Evolutionary conservation across 2,113 vertebrate genomes (phyloP), one percentile per base, ranked within the genome.

Genomic region (Cichladusa arquata): DNA sequence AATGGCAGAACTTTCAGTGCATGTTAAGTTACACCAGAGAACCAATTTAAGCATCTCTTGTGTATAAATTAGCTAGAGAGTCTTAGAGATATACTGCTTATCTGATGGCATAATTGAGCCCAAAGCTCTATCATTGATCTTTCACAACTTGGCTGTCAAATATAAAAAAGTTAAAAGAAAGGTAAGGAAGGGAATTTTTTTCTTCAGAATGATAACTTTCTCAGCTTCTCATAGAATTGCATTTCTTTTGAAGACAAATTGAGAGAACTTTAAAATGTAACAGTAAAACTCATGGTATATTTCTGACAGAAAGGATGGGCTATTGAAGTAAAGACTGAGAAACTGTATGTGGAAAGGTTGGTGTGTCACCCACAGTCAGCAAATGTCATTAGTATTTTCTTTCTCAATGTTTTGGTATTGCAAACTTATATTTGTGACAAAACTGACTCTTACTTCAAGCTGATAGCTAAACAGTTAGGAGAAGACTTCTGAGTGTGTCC

Each of bases 21-120:
- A 90, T 93, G 79, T 62, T 94, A 95, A 93, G 79, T 86, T 92
- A 83, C 79, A 88, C 81, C 80, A 77, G 85, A 91, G 58, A 94
- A 82, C 33, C n/a, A 93, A 81, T 94, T 97, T 94, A 81, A 93
- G 65, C 53, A 91, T 92, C 91, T 92, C 91, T 90, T 84, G 84
- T 91, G 84, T 97, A 96, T 93, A 97, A 95, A 96, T 93, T 95
- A 96, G 53, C 86, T 94, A 81, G 77, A 95, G 91, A 95, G 12
- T 78, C 93, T 89, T 81, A 81, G 48, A 93, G 28, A 76, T 79
- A 81, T 36, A 67, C 40, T 78, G 24, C 84, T 93, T 87, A 76
- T 93, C 83, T 91, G 86, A 87, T 85, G 57, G 48, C 40, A 53
- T 96, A 95, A 97, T 92, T 93, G 89, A 96, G 69, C 72, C 61